Base-by-base conservation (phyloP, 2,113 vertebrate species). In the Burhinus bistriatus region DNA sequence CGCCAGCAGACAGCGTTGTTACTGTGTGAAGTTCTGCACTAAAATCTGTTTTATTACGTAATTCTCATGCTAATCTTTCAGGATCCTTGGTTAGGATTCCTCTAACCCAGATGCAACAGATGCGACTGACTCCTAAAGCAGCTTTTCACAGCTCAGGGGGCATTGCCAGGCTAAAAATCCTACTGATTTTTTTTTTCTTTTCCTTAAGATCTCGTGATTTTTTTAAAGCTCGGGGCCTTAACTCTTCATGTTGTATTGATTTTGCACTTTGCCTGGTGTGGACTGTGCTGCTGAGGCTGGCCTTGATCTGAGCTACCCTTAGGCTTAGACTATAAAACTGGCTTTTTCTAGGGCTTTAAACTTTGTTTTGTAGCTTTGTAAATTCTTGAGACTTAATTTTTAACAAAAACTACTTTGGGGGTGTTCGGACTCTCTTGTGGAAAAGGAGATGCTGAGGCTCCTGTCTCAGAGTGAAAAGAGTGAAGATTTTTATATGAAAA, bases 131-230 rank as follows among this genome's bases (percentile, higher is more conserved):
- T 93, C 81, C 89, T 94, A 89, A 96, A 89, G 81, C 73, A 96
- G 87, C 83, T 97, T 97, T 94, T 92, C 66, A 79, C 47, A 88
- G 90, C 90, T 93, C 75, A 71, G 52, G 29, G 45, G 83, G 76
- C 66, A 84, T 90, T 87, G 85, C 78, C 88, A 91, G 95, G 68
- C 52, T 71, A 38, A 93, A 93, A 89, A 58, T 64, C 64, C 55
- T 34, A 84, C 62, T 25, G 32, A 2, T 21, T 22, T 36, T 38
- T 51, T 32, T 79, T 69, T 42, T 47, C 12, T 61, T 26, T 13
- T 6, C 22, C 49, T 70, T 54, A 89, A 72, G 72, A 84, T 83
- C 6, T 49, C 34, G 26, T 20, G 66, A 10, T 29, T 17, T 42
- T 87, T 95, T 80, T 36, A 32, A 83, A 84, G 72, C 89, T 93